A percentile compares a stretch with the other conserved stretches of the same genome.
Evolutionary conservation across 23 tunicate genomes (phyloP).

Genomic region (Botrylloides violaceus): DNA sequence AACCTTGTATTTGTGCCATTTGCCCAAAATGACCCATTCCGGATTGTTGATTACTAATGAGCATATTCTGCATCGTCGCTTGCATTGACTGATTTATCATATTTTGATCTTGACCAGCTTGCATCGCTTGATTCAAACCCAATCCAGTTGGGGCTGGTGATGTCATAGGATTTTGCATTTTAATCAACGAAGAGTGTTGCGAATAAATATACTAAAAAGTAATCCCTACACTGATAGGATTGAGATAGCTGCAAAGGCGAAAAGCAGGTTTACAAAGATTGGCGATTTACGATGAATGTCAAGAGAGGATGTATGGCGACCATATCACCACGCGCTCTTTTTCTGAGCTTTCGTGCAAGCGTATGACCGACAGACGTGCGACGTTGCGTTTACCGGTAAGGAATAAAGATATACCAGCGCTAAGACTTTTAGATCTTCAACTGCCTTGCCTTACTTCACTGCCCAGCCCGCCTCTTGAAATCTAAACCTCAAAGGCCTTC

Average conservation of each 20-base stretch:
- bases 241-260: too few relatives aligned
- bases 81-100: conserved; percentile 14
- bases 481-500: too few relatives aligned
- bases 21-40: conserved; percentile 4
- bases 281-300: too few relatives aligned
- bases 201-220: neutral
- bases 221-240: neutral
- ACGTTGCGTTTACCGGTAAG: too few relatives aligned
- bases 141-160: conserved; percentile 20
- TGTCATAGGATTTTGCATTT: conserved; percentile 28
- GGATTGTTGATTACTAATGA: conserved; percentile 11
- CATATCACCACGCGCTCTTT: too few relatives aligned
- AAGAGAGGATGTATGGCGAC: too few relatives aligned
- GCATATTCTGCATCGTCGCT: conserved; percentile 21
- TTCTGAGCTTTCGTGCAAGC: too few relatives aligned
- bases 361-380: too few relatives aligned
- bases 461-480: neutral
- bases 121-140: conserved; percentile 21
- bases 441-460: neutral
- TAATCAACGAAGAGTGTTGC: too few relatives aligned
- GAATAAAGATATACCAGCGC: too few relatives aligned
- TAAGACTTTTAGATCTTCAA: neutral
- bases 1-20: conserved; percentile 2
- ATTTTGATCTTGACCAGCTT: conserved; percentile 7
- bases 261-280: too few relatives aligned